Conservation (phyloP, 2,113 vertebrate species). For the Corythaixoides concolor region DNA sequence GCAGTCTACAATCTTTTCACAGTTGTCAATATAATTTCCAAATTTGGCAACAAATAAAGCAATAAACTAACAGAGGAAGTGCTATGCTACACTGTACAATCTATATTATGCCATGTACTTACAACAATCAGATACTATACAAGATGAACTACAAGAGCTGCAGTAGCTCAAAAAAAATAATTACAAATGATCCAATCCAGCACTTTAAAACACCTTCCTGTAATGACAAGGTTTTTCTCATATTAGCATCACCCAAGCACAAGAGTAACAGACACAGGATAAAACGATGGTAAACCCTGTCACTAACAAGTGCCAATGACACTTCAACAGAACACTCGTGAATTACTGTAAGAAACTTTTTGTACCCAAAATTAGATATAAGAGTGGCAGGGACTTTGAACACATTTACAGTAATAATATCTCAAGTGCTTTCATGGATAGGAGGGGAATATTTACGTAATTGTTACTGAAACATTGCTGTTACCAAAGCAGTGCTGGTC, state of each 20-base stretch:
- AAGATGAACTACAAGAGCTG: constrained; percentile 30
- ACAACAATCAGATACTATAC: background rate
- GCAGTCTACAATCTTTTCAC: background rate
- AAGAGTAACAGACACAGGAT: background rate
- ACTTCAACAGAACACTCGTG: background rate
- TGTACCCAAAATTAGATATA: background rate
- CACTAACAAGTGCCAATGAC: background rate
- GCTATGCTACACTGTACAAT: background rate
- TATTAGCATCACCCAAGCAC: background rate
- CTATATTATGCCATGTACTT: background rate
- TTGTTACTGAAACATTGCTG: background rate
- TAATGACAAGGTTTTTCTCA: background rate
- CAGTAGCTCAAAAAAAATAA: constrained; percentile 12
- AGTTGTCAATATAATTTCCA: background rate
- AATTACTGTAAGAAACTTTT: background rate
- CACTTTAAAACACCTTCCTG: background rate
- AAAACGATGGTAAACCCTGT: background rate
- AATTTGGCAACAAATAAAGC: background rate
- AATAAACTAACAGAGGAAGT: background rate
- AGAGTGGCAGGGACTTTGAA: background rate
- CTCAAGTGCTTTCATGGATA: background rate
- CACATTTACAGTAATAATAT: background rate
- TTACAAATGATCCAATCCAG: background rate
- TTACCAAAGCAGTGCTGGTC: background rate
- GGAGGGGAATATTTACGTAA: background rate